phyloP scores from a whole-genome alignment of 2,888 invertebrate genomes.

The Monochamus alternatus region DNA sequence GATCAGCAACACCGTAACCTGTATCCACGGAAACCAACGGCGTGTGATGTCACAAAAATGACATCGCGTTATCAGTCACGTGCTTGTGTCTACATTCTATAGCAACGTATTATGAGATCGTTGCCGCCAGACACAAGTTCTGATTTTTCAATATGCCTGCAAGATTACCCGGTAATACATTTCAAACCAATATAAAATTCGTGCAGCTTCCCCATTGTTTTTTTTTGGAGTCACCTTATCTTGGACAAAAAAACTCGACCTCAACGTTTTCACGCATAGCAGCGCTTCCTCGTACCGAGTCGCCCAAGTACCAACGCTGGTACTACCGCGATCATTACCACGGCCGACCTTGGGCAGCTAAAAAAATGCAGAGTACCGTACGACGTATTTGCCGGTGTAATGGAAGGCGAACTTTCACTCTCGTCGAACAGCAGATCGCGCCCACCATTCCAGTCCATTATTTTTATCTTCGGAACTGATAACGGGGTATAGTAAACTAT shows the following conservation, averaged over 20 bases:
- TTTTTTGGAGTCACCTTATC: too few species aligned
- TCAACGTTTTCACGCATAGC: neutral
- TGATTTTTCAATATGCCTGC: too few species aligned
- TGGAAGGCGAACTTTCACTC: conserved; percentile 13
- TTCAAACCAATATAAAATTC: too few species aligned
- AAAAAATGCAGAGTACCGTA: conserved; percentile 11
- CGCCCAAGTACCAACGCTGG: neutral
- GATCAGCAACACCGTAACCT: too few species aligned
- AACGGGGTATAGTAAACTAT: neutral
- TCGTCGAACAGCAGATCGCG: neutral
- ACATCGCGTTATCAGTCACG: too few species aligned
- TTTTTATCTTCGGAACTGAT: conserved; percentile 26
- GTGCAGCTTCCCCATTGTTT: too few species aligned
- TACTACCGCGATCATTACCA: conserved; percentile 10
- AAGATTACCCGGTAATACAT: too few species aligned
- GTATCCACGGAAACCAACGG: too few species aligned
- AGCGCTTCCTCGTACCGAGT: conserved; percentile 23
- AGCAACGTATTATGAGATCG: too few species aligned
- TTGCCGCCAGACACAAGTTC: too few species aligned
- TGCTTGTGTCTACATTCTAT: too few species aligned
- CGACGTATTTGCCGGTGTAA: neutral
- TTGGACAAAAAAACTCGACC: neutral
- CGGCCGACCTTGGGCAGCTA: conserved; percentile 5
- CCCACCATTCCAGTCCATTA: neutral
- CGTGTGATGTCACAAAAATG: too few species aligned